Evolutionary conservation across 2,888 invertebrate genomes (phyloP), one percentile per base, ranked within the genome.

Genomic region (Cephus sareptanus): DNA sequence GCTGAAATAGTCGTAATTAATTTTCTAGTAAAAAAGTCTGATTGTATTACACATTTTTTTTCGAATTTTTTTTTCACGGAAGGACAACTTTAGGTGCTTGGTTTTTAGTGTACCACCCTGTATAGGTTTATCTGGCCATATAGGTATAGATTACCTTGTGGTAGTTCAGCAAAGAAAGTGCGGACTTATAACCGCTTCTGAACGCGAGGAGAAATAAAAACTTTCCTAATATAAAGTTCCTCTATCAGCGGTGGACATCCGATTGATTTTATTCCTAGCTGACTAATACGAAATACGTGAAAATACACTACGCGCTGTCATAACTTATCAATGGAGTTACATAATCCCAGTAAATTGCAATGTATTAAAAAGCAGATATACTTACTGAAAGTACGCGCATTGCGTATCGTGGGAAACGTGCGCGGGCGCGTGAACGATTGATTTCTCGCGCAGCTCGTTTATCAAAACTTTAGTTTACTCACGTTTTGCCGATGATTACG

Each of bases 201-300:
- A 77, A 79, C 78, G 77, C 82, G 80, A 81, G 84, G 80, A 86
- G 84, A 85, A 83, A 84, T 87, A 87, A 88, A 87, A 88, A 88
- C 88, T 88, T 88, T 88, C 81, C 86, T 87, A 88, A 88, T 88
- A 88, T 87, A 88, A 88, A 88, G 85, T 88, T 88, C 82, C 82
- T 85, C 85, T 85, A 87, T 85, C 83, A 86, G 78, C 75, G 79
- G 73, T 73, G 76, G 77, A 77, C 75, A 74, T 73, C 70, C 74
- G 82, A 83, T 87, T 82, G 83, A 86, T 87, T 86, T 85, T 83
- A 84, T 85, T 86, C 82, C 79, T 80, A 80, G 83, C 82, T 80
- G 82, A 23, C 71, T 31, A 31, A 15, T 33, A 71, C 71, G 71
- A 31, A 71, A 84, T 82, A 84, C 78, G 56, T 56, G 56, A 56